These are phyloP conservation scores for Hycleus phaleratus DNA, from an alignment of 1,140 invertebrate genomes.

Conservation along the genomic window DNA sequence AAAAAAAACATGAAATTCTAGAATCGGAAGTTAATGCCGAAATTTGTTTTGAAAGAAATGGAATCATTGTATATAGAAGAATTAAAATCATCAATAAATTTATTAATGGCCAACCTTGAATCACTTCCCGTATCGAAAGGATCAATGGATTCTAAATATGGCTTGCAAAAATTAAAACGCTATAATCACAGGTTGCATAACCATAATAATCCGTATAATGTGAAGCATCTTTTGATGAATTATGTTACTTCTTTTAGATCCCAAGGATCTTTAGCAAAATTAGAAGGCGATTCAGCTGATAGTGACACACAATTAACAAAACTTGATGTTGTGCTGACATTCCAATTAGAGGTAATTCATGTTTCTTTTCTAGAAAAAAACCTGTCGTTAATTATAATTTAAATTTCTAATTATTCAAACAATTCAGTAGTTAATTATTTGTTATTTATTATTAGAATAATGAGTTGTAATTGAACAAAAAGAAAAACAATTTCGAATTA, in stretches of 20 bases:
- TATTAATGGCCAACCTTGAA: constrained; percentile 98
- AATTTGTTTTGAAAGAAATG: constrained; percentile 99
- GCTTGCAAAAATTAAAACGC: constrained; percentile 86
- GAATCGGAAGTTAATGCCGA: constrained; percentile 96
- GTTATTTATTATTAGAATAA: too few species aligned
- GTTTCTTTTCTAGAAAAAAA: too few species aligned
- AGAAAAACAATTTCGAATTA: too few species aligned
- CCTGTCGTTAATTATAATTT: neutral
- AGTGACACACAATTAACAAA: constrained; percentile 87
- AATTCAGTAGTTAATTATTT: too few species aligned
- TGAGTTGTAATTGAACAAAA: too few species aligned
- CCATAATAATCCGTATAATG: constrained; percentile 43
- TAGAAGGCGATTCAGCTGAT: constrained; percentile 86
- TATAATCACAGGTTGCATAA: constrained; percentile 84
- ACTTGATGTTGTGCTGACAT: constrained; percentile 93
- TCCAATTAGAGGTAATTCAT: constrained; percentile 82
- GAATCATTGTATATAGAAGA: constrained; percentile 99
- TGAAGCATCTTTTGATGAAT: constrained; percentile 43
- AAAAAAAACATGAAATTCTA: constrained; percentile 42
- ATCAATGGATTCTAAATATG: constrained; percentile 95
- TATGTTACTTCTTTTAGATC: constrained; percentile 59
- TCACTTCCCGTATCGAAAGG: constrained; percentile 96
- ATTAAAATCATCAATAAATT: constrained; percentile 93
- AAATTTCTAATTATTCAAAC: too few species aligned
- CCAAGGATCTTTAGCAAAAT: constrained; percentile 86